Conservation (phyloP, 1,140 invertebrate genomes). For the Pinna nobilis region DNA sequence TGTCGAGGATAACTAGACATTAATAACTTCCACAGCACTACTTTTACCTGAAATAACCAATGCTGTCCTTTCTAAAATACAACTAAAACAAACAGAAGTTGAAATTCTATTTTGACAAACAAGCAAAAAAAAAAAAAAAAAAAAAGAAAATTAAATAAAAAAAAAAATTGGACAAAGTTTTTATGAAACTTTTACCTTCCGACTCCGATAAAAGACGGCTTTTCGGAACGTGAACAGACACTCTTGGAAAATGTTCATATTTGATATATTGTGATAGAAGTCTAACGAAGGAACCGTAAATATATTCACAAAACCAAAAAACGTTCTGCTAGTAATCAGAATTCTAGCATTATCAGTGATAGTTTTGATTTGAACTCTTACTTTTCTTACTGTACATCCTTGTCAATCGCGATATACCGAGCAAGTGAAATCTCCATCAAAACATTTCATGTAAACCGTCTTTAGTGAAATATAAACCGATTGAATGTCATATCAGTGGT, state of each 20-base stretch:
- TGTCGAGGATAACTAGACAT: constrained; percentile 25
- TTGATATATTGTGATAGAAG: background rate
- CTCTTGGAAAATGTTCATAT: background rate
- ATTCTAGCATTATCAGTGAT: no score
- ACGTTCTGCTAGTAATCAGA: background rate
- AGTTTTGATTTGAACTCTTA: background rate
- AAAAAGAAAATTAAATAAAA: no score
- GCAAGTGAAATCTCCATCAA: no score
- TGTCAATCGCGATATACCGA: background rate
- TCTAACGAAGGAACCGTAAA: background rate
- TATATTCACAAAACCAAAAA: background rate
- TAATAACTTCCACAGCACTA: background rate
- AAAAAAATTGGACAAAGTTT: background rate
- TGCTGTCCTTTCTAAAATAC: background rate
- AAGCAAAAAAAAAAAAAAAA: no score
- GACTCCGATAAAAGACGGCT: background rate
- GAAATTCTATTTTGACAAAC: background rate
- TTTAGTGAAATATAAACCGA: no score
- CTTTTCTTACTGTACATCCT: background rate
- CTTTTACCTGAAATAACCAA: background rate
- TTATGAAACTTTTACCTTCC: background rate
- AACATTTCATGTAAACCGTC: no score
- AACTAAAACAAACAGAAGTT: background rate
- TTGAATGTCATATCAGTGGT: no score
- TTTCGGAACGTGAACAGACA: background rate